phyloP scores from a whole-genome alignment of 2,888 invertebrate genomes.

The Drosophila imparisetae region DNA sequence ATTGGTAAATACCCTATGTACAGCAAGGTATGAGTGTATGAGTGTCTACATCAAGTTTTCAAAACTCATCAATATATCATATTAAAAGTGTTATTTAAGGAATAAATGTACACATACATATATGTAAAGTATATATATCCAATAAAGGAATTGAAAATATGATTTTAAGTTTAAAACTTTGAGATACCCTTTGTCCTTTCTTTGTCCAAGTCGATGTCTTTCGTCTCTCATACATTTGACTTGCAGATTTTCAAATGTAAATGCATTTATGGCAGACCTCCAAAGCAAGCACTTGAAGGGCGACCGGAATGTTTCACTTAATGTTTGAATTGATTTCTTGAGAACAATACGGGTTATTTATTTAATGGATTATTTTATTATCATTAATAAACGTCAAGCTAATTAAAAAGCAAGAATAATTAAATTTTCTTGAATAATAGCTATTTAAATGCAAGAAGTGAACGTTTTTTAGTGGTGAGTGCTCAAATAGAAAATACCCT shows the following conservation, averaged over 20 bases:
- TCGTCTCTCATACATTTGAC: not conserved
- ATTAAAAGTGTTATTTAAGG: not conserved
- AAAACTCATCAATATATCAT: not conserved
- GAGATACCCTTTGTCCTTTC: too few species aligned
- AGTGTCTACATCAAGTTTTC: too few species aligned
- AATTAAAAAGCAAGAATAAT: constrained; percentile 10
- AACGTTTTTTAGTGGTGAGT: too few species aligned
- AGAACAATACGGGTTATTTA: not conserved
- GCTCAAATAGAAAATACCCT: not conserved
- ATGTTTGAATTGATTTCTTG: not conserved
- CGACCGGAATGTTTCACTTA: not conserved
- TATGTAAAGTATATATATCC: not conserved
- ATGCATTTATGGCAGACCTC: not conserved
- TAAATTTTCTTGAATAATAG: constrained; percentile 1
- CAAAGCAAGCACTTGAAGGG: not conserved
- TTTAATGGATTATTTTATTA: constrained; percentile 4
- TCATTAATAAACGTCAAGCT: constrained; percentile 3
- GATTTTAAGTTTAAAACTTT: not conserved
- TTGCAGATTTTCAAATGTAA: not conserved
- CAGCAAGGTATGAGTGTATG: not conserved
- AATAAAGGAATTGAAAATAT: not conserved
- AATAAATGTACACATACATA: not conserved
- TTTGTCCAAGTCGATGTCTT: not conserved
- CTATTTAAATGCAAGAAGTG: not conserved
- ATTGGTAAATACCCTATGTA: not conserved